phyloP scores from a whole-genome alignment of 2,888 invertebrate genomes.

The Cyclophora punctaria region DNA sequence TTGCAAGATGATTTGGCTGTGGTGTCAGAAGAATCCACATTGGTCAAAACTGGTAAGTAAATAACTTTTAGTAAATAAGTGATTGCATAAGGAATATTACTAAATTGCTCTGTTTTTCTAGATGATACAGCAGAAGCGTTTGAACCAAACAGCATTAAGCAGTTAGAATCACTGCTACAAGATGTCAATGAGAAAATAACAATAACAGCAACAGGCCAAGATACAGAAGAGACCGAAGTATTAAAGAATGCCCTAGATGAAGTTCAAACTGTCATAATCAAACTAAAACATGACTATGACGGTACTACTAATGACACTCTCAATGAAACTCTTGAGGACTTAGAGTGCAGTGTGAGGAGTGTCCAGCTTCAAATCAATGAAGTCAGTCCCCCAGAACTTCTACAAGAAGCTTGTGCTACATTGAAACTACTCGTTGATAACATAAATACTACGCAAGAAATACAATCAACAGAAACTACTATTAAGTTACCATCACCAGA shows the following conservation, averaged over 20 bases:
- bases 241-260: conserved; percentile 57
- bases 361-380: conserved; percentile 64
- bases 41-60: too few species aligned
- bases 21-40: conserved; percentile 6
- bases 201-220: conserved; percentile 21
- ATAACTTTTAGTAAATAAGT: neutral
- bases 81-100: neutral
- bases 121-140: conserved; percentile 15
- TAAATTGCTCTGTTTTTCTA: conserved; percentile 17
- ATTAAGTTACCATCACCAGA: conserved; percentile 21
- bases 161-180: conserved; percentile 42
- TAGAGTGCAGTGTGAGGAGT: conserved; percentile 70
- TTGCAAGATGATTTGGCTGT: conserved; percentile 36
- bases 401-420: conserved; percentile 61
- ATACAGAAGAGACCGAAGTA: conserved; percentile 37
- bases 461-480: conserved; percentile 20
- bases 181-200: conserved; percentile 46
- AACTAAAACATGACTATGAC: conserved; percentile 57
- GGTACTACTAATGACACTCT: conserved; percentile 48
- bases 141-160: conserved; percentile 36
- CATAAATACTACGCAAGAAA: conserved; percentile 41
- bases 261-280: conserved; percentile 63
- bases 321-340: conserved; percentile 66
- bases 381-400: conserved; percentile 50
- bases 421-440: conserved; percentile 49